Base-by-base conservation (phyloP, 1,140 invertebrate species). In the Antheraea pernyi region DNA sequence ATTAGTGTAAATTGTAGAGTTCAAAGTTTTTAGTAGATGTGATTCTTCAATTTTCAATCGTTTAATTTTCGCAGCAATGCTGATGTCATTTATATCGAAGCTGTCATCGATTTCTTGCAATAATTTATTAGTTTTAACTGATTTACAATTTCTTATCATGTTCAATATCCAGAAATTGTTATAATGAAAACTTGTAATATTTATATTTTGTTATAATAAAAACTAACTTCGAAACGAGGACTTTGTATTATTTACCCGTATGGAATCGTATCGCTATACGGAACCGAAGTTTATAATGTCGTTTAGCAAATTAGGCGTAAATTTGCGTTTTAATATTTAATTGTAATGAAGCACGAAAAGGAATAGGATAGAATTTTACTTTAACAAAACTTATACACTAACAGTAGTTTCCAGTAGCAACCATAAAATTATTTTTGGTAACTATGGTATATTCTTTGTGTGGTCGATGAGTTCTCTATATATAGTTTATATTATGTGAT, bases 21-120 rank as follows among this genome's bases (percentile, higher is more conserved):
- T 61, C 16, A 61, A 30, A 22, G 60, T 78, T 61, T 75, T 82
- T 59, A 67, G 42, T 13, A 89, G 67, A 37, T 89, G 69, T 73
- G 67, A 80, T 77, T 91, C 83, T 77, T 90, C 82, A 75, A 90
- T 86, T 81, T 84, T 86, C 16, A 90, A 70, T 68, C 86, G 71
- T 75, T 82, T 80, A 67, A 89, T 48, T 71, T 83, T 83, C 19
- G 84, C 78, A 18, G 48, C 36, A 48, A 76, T 62, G 63, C 39
- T 74, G 69, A 18, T 22, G 19, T 53, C 64, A 48, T 46, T 22
- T 19, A 11, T 19, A 22, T 65, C 64, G 7, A 48, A 42, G 46
- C 9, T 65, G 13, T 65, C 64, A 6, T 65, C 42, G 11, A 18
- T 65, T n/a, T 39, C 64, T 30, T n/a, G 11, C 9, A 61, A 0